Percentiles rank a stretch among this genome's conserved stretches.
These are phyloP conservation scores for Gymnoscopelus microlampas DNA, from an alignment of 2,797 vertebrate genomes.

Conservation along the genomic window DNA sequence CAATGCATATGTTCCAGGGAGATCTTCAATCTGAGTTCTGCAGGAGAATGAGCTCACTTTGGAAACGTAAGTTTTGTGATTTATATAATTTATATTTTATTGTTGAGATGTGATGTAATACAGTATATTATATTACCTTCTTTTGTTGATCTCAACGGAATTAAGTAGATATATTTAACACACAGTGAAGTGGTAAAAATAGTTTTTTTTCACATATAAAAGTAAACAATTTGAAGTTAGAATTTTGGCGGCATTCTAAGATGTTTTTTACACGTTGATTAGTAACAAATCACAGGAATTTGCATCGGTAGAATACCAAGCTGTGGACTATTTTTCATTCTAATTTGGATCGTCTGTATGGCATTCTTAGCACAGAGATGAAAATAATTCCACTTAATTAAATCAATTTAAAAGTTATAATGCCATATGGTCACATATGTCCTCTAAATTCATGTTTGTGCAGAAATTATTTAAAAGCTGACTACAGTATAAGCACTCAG, in stretches of 20 bases:
- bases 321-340: constrained; percentile 29
- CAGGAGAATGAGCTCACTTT: constrained; percentile 3
- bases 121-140: not conserved
- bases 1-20: constrained; percentile 13
- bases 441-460: constrained; percentile 50
- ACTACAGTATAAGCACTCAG: not conserved
- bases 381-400: constrained; percentile 58
- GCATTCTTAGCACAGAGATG: constrained; percentile 40
- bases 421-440: constrained; percentile 67
- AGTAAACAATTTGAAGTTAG: constrained; percentile 5
- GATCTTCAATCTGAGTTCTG: not conserved
- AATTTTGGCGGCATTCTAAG: constrained; percentile 14
- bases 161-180: constrained; percentile 5
- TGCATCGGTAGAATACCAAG: constrained; percentile 11
- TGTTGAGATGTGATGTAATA: constrained; percentile 6
- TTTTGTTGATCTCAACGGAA: not conserved
- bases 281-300: constrained; percentile 34
- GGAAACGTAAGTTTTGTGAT: constrained; percentile 23
- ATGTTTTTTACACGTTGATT: constrained; percentile 19
- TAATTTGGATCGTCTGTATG: constrained; percentile 63
- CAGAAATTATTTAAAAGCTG: constrained; percentile 20
- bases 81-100: not conserved
- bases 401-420: constrained; percentile 49
- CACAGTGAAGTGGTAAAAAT: no score
- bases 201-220: no score